A percentile compares a stretch with the other conserved stretches of the same genome.
These are phyloP conservation scores for Rhingia rostrata DNA, from an alignment of 2,888 invertebrate species.

Conservation along the genomic window DNA sequence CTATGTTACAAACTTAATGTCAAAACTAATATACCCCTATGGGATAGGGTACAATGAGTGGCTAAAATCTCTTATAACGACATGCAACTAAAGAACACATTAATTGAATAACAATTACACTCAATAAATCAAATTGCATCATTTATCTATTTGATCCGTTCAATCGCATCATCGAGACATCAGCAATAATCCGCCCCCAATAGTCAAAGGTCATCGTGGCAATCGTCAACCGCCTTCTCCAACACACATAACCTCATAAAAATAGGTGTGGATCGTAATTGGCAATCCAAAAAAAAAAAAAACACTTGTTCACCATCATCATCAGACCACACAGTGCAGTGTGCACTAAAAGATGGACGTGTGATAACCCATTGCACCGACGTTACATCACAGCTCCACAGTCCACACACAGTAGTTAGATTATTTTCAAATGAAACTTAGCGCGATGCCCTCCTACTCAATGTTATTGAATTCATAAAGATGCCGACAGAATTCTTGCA, in stretches of 20 bases:
- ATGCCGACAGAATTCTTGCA: slow-evolving; percentile 45
- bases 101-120: not conserved
- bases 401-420: slow-evolving; percentile 43
- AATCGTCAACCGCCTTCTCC: slow-evolving; percentile 59
- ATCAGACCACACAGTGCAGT: slow-evolving; percentile 44
- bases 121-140: slow-evolving; percentile 23
- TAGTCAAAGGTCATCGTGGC: slow-evolving; percentile 56
- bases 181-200: not conserved
- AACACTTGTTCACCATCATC: slow-evolving; percentile 18
- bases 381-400: not conserved
- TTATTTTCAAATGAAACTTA: slow-evolving; percentile 50
- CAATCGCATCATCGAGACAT: slow-evolving; percentile 33
- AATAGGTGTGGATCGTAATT: slow-evolving; percentile 64
- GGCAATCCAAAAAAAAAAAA: slow-evolving; percentile 1
- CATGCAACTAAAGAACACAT: too few species aligned
- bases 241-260: slow-evolving; percentile 59
- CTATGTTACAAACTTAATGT: too few species aligned
- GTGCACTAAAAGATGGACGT: slow-evolving; percentile 43
- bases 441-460: slow-evolving; percentile 27
- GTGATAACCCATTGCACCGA: slow-evolving; percentile 38
- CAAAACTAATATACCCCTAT: too few species aligned
- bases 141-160: slow-evolving; percentile 13
- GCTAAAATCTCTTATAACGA: too few species aligned
- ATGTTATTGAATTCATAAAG: slow-evolving; percentile 35
- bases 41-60: too few species aligned